Base-by-base conservation (phyloP, 2,888 invertebrate species). In the Pristionchus fissidentatus region DNA sequence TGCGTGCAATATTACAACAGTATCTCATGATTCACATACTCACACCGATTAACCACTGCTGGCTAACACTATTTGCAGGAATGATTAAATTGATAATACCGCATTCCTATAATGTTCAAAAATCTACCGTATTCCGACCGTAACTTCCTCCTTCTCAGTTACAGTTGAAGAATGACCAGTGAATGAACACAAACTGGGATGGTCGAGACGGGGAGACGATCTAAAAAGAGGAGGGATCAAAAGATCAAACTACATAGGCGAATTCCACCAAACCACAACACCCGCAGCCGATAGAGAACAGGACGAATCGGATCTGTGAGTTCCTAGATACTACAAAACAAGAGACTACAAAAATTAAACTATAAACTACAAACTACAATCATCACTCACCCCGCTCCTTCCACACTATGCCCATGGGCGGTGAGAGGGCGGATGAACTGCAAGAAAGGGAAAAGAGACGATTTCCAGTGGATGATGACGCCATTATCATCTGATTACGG, bases 151-250 rank as follows among this genome's bases (percentile, higher is more conserved):
- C n/a, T n/a, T n/a, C n/a, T n/a, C 95, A 90, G 96, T 95, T 66
- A 98, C 95, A 62, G 96, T 95, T 92, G 96, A 96, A 1, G 95
- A 95, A 93, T 99, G 98, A 32, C 97, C 97, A 0, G 94, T 93
- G 93, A 97, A 98, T 22, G 93, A 95, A 93, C 97, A 97, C 87
- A 99, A 93, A 91, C 96, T 96, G 87, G 98, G 97, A 93, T 98
- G 98, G 92, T 98, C 98, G 89, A 98, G 95, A 93, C 88, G 88
- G 57, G 85, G 80, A 46, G 80, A 46, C 8, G 60, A 81, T 62
- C 80, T 81, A 41, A 41, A 8, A 15, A 41, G 26, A 32, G 77
- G 19, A 19, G 13, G 35, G n/a, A n/a, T n/a, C n/a, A n/a, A n/a
- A n/a, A n/a, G n/a, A n/a, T n/a, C n/a, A n/a, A n/a, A n/a, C n/a